These are phyloP conservation scores for Hedya salicella DNA, from an alignment of 2,888 invertebrate species.

Conservation along the genomic window DNA sequence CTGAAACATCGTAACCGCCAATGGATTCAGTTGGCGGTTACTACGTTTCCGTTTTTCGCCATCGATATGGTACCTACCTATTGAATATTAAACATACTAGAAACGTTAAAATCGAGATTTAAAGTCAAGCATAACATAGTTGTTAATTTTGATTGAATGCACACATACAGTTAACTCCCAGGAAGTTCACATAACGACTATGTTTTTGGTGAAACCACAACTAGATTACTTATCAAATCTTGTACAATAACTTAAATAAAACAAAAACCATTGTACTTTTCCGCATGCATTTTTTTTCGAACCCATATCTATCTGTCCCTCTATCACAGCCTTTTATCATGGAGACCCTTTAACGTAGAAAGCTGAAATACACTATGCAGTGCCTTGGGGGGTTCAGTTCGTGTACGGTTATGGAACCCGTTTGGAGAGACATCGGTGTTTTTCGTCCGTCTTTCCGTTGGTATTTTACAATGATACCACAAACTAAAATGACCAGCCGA, in stretches of 20 bases:
- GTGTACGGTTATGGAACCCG: background rate
- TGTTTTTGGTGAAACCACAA: background rate
- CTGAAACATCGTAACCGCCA: too few relatives aligned
- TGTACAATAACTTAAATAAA: background rate
- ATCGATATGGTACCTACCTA: too few relatives aligned
- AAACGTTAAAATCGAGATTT: too few relatives aligned
- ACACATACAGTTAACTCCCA: too few relatives aligned
- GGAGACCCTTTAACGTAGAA: slow-evolving; percentile 5
- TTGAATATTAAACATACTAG: too few relatives aligned
- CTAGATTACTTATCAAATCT: background rate
- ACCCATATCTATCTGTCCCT: background rate
- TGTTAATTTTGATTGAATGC: too few relatives aligned
- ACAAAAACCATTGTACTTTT: slow-evolving; percentile 6
- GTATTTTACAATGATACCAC: too few relatives aligned
- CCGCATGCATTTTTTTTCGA: slow-evolving; percentile 5
- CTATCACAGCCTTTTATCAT: slow-evolving; percentile 17
- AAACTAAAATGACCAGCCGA: too few relatives aligned
- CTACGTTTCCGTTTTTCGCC: too few relatives aligned
- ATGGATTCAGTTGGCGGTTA: too few relatives aligned
- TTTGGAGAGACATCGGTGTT: background rate
- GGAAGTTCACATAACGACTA: too few relatives aligned
- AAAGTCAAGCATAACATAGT: too few relatives aligned
- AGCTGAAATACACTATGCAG: background rate
- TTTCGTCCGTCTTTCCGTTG: background rate
- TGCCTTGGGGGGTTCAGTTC: background rate